Percentiles rank a stretch among this genome's conserved stretches.
Conservation (phyloP, 2,888 invertebrate genomes). For the Conistra vaccinii region DNA sequence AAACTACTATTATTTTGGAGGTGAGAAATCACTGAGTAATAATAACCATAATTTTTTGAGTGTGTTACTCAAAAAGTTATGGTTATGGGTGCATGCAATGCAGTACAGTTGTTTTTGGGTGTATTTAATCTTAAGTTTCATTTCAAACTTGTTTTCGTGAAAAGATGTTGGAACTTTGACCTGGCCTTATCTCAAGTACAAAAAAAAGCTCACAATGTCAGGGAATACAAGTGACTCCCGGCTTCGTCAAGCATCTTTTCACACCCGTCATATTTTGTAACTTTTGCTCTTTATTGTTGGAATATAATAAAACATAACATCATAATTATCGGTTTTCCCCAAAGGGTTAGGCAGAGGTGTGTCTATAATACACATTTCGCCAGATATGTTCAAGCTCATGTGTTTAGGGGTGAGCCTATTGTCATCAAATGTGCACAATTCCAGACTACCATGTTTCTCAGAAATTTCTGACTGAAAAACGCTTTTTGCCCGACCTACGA, state of each 20-base stretch:
- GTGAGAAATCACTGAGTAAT: background rate
- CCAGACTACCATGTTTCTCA: background rate
- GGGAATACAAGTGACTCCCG: background rate
- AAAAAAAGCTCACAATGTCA: background rate
- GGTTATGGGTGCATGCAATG: background rate
- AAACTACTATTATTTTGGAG: background rate
- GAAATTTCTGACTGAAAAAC: background rate
- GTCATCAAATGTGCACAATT: background rate
- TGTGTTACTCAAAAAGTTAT: background rate
- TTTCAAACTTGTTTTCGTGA: background rate
- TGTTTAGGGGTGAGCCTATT: too few species aligned
- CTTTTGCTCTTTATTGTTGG: background rate
- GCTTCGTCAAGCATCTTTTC: background rate
- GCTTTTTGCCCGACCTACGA: background rate
- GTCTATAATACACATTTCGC: background rate
- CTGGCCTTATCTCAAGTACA: background rate
- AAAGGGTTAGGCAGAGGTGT: background rate
- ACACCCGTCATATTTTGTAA: background rate
- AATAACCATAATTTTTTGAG: too few species aligned
- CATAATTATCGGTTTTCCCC: background rate
- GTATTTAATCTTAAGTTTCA: background rate
- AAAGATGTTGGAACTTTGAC: background rate
- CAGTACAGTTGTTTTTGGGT: background rate
- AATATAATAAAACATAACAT: background rate
- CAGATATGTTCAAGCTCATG: background rate